Evolutionary conservation across 2,888 invertebrate genomes (phyloP).

Genomic region (Agrochola circellaris): DNA sequence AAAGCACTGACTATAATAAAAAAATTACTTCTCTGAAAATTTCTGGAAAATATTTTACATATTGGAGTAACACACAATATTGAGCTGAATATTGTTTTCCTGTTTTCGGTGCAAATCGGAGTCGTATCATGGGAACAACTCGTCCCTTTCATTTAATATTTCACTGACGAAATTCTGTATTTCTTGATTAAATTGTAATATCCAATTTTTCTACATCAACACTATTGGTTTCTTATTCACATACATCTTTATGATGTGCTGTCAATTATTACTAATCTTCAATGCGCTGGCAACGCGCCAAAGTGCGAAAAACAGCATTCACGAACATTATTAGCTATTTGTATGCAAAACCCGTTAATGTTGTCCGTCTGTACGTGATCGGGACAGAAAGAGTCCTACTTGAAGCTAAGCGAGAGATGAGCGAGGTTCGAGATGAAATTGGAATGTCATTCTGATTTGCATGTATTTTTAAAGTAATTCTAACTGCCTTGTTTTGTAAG

Average conservation of each 20-base stretch:
- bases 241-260: slow-evolving; percentile 76
- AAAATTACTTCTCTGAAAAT: background rate
- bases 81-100: background rate
- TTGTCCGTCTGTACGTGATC: slow-evolving; percentile 60
- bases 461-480: slow-evolving; percentile 27
- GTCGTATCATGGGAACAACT: background rate
- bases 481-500: slow-evolving; percentile 2
- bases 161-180: background rate
- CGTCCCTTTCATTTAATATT: background rate
- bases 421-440: slow-evolving; percentile 44
- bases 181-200: slow-evolving; percentile 5
- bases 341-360: slow-evolving; percentile 72
- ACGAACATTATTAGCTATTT: slow-evolving; percentile 73
- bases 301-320: slow-evolving; percentile 72
- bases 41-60: background rate
- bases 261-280: slow-evolving; percentile 80
- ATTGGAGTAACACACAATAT: background rate
- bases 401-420: slow-evolving; percentile 49
- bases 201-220: slow-evolving; percentile 49
- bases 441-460: slow-evolving; percentile 47
- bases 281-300: slow-evolving; percentile 80
- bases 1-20: background rate
- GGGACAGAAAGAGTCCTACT: slow-evolving; percentile 30
- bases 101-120: background rate
- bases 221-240: slow-evolving; percentile 59